Evolutionary conservation across 1,140 invertebrate genomes (phyloP).

Genomic region (Pygmarrhopalites habei): DNA sequence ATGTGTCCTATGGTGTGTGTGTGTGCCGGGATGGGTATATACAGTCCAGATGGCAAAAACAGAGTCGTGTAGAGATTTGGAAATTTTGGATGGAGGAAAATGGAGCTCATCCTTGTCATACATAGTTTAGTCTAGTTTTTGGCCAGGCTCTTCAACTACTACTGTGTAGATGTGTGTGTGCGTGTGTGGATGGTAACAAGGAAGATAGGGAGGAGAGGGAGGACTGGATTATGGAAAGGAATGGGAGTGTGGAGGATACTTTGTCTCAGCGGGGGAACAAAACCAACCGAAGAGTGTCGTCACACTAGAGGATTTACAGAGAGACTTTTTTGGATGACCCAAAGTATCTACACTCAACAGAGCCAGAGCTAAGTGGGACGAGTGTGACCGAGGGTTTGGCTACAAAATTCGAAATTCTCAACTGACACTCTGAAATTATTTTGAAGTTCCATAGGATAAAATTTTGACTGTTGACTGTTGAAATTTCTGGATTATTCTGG

Average conservation of each 20-base stretch:
- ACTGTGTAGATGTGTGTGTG: not conserved
- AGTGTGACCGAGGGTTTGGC: no score
- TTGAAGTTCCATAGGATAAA: no score
- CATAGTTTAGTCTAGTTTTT: no score
- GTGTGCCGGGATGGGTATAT: not conserved
- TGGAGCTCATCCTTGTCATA: not conserved
- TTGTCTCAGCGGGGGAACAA: conserved; percentile 22
- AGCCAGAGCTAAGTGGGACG: no score
- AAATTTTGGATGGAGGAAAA: not conserved
- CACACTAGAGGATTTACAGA: conserved; percentile 8
- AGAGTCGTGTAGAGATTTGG: not conserved
- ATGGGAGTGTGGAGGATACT: conserved; percentile 20
- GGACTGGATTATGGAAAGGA: not conserved
- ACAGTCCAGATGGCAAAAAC: conserved; percentile 3
- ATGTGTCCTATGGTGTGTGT: not conserved
- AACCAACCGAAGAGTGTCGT: conserved; percentile 8
- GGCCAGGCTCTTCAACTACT: no score
- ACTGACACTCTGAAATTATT: no score
- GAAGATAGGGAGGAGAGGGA: not conserved
- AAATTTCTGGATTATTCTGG: no score
- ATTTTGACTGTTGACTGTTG: no score
- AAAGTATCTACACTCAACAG: no score
- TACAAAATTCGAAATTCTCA: no score
- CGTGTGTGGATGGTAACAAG: not conserved
- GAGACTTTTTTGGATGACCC: no score